Evolutionary conservation across 1,140 invertebrate species (phyloP), one percentile per base, ranked within the genome.

Genomic region (Gonatopus flavifemur): DNA sequence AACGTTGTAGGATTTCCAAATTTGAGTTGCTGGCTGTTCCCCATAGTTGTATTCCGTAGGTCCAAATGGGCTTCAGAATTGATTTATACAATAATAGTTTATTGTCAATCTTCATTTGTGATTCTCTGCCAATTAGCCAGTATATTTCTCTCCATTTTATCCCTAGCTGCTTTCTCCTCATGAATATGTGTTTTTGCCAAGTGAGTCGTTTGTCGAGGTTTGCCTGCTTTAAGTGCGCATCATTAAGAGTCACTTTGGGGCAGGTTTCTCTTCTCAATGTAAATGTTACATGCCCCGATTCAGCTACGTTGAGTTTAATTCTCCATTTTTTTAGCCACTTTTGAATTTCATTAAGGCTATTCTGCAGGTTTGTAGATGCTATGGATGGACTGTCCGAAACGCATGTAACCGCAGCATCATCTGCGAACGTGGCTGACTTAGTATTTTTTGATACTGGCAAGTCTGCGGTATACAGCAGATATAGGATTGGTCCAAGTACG

Each of bases 1-100:
- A 57, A 41, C 46, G 38, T 45, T 64, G 46, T 4, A 57, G 46
- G 1, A 52, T 55, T 12, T 56, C 32, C 1, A 60, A 4, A 38
- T 62, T 56, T 20, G 39, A 44, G 8, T 55, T 52, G 3, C 38
- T 57, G 2, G 57, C 49, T 32, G 43, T 54, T 7, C 55, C 56
- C 53, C 59, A 64, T 13, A 66, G 39, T 37, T 66, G 54, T 10
- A 63, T 56, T 12, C 63, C 52, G 43, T 67, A 66, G 8, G 49
- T 55, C 60, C 58, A 62, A 33, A 67, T 48, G 2, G 65, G 66
- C 46, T 64, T 63, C 1, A 70, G 35, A 10, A 67, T 52, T 2
- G 13, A 20, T 44, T 70, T 67, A 43, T 70, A 68, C 2, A 72
- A 21, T 6, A 69, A 35, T n/a, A 70, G 8, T 51, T 73, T 69